Conservation (phyloP, 2,797 vertebrate species). For the Leptatherina wallacei region DNA sequence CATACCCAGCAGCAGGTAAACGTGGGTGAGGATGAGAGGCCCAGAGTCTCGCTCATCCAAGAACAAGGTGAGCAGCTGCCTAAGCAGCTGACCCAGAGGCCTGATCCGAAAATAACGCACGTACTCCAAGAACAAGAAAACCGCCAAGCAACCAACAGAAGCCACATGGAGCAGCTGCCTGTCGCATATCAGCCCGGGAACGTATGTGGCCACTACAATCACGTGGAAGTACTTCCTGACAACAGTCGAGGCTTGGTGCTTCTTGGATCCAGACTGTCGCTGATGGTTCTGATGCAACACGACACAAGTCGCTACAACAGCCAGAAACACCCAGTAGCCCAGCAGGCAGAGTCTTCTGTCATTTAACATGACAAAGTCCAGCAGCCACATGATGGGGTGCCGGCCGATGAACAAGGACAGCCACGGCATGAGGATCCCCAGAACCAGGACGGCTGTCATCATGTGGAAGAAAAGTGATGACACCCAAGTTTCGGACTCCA, state of each 20-base stretch:
- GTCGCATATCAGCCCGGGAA: conserved; percentile 93
- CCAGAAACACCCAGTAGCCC: conserved; percentile 89
- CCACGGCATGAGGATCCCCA: conserved; percentile 95
- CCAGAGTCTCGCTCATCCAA: conserved; percentile 96
- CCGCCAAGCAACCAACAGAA: conserved; percentile 88
- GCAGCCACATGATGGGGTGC: conserved; percentile 93
- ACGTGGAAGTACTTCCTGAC: conserved; percentile 96
- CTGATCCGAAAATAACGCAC: conserved; percentile 93
- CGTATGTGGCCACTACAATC: conserved; percentile 92
- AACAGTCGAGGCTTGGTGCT: conserved; percentile 91
- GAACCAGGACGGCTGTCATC: conserved; percentile 91
- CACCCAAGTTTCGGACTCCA: conserved; percentile 95
- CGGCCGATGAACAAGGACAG: conserved; percentile 91
- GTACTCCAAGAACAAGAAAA: conserved; percentile 91
- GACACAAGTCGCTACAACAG: conserved; percentile 84
- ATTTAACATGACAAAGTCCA: conserved; percentile 90
- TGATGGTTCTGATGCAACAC: conserved; percentile 92
- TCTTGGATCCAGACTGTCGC: conserved; percentile 88
- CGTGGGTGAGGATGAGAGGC: conserved; percentile 94
- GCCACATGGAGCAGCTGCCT: conserved; percentile 90
- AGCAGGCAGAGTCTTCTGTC: conserved; percentile 88
- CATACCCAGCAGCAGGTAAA: conserved; percentile 96
- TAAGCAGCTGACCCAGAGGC: conserved; percentile 90
- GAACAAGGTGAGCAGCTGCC: conserved; percentile 91
- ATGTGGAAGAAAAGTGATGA: conserved; percentile 96